These are phyloP conservation scores for Guaruba guarouba DNA, from an alignment of 2,113 vertebrate genomes.

Conservation along the genomic window DNA sequence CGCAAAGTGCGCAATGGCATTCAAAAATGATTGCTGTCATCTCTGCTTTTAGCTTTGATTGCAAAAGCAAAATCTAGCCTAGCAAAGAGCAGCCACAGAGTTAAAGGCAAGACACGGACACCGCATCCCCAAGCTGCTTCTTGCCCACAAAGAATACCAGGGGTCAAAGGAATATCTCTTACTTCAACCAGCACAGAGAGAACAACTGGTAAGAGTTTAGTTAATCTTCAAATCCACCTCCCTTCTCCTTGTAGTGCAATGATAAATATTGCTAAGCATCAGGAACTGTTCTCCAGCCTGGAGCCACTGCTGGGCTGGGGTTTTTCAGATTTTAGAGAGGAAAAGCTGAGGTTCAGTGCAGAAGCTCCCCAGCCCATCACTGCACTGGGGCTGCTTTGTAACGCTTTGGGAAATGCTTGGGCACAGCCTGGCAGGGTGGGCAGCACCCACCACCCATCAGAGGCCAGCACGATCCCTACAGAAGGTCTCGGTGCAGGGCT, in stretches of 20 bases:
- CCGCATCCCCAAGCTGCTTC: not conserved
- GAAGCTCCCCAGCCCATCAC: not conserved
- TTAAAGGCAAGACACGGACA: not conserved
- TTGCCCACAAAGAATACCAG: not conserved
- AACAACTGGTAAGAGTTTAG: not conserved
- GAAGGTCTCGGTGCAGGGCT: not conserved
- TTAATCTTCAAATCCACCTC: not conserved
- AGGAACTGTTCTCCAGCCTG: not conserved
- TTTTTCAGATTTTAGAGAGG: not conserved
- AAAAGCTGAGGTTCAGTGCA: not conserved
- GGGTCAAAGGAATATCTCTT: not conserved
- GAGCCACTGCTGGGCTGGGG: not conserved
- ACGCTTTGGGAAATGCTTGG: fast-evolving
- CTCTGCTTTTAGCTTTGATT: not conserved
- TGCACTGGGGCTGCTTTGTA: not conserved
- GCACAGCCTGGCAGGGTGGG: not conserved
- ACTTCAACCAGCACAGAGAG: not conserved
- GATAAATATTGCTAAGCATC: not conserved
- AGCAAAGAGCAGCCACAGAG: not conserved
- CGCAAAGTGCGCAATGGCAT: not conserved
- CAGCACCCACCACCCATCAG: not conserved
- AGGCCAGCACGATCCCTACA: not conserved
- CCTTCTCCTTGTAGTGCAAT: not conserved
- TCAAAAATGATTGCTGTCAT: not conserved
- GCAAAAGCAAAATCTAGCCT: conserved; percentile 11